Evolutionary conservation across 1,140 invertebrate genomes (phyloP), one percentile per base, ranked within the genome.

Genomic region (Drosophila repleta): DNA sequence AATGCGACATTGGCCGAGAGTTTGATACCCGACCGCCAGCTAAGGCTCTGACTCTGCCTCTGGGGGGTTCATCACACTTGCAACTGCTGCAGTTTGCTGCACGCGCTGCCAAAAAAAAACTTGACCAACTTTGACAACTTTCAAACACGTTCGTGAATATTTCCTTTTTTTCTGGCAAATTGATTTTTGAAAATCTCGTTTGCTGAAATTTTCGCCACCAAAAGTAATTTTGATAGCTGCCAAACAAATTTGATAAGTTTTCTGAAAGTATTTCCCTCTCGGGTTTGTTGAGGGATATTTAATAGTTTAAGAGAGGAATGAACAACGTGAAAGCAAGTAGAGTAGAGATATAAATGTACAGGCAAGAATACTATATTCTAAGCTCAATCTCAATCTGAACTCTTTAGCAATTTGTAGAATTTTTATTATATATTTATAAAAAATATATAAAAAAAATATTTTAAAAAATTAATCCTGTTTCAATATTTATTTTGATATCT

Each of bases 41-140:
- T n/a, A n/a, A n/a, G 8, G 29, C 29, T 8, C 29, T 29, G n/a
- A n/a, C n/a, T n/a, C n/a, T n/a, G n/a, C n/a, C 24, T 2, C 24
- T 41, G 21, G 45, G 43, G 17, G 13, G 26, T 20, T 60, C 56
- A 67, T 72, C 49, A 53, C 67, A 67, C 49, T 67, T 72, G 64
- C 55, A 60, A 18, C 63, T 18, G 41, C 21, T 51, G 21, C 24
- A 66, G 53, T 7, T 61, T 65, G 68, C 64, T 72, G 69, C 69
- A 66, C 58, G 43, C 39, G 32, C 32, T 26, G 41, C 20, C 29
- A 58, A 29, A 29, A 24, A 24, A 24, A 29, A 29, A 29, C 29
- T 15, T 35, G 17, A 11, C 15, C 7, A 48, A 58, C 32, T 66
- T 58, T 18, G 17, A 15, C 4, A 32, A 45, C 3, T 46, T 46